Base-by-base conservation (phyloP, 2,888 invertebrate species). In the Polydrusus tereticollis region DNA sequence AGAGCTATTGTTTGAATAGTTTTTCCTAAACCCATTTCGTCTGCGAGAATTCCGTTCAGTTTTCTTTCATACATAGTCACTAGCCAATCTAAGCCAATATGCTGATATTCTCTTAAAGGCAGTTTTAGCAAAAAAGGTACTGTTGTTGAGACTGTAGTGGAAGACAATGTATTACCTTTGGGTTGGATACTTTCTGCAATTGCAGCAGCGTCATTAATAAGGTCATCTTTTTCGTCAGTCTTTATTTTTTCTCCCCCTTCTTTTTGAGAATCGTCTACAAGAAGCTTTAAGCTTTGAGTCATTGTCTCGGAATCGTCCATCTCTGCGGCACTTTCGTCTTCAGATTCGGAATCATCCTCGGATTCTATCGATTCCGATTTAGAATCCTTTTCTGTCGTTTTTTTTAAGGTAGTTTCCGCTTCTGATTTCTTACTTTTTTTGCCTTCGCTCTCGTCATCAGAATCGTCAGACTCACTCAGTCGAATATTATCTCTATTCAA, bases 1-100 rank as follows among this genome's bases (percentile, higher is more conserved):
- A 98, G 88, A 7, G 98, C 95, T 81, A 98, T 98, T 0, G 97
- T 98, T 88, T 98, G 98, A 82, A 98, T 97, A 18, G 98, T 98
- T 88, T 98, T 98, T 76, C 98, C 98, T 77, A 98, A 89, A 80
- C 97, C 97, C 97, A 98, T 98, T 88, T 97, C 97, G 87, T 98
- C 97, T 12, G 97, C 97, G 67, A 98, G 88, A 83, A 98, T 98
- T 74, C 98, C 98, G 87, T 98, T 99, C 74, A 99, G 88, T 83
- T 95, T 94, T 81, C 97, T 92, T 80, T 97, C 95, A 84, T 94
- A 94, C 94, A 99, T 96, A 10, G 98, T 96, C 65, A 96, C 97
- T 80, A 98, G 88, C 98, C 98, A 98, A 86, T 98, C 97, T 80
- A 98, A 89, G 60, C 98, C 98, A 83, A 98, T 97, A 86, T 97